Conservation (phyloP, 2,113 vertebrate genomes). For the Serinus canaria region DNA sequence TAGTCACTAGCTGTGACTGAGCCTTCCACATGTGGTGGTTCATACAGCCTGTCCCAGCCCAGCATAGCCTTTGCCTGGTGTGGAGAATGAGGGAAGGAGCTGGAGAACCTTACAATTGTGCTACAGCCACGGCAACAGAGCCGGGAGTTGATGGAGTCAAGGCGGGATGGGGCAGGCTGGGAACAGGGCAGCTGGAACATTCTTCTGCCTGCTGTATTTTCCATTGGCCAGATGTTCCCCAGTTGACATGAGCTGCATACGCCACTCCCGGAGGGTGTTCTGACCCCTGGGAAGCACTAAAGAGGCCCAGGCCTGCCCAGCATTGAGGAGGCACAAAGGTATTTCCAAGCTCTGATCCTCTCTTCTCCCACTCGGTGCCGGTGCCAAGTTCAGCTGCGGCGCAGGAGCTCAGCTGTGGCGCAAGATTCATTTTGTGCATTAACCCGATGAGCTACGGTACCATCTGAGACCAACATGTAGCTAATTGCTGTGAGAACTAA, state of each 20-base stretch:
- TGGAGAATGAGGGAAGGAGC: background rate
- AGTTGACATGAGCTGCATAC: background rate
- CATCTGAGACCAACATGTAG: conserved; percentile 57
- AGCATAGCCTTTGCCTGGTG: background rate
- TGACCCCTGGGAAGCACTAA: conserved; percentile 54
- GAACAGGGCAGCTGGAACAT: background rate
- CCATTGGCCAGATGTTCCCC: conserved; percentile 48
- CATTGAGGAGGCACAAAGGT: conserved; percentile 46
- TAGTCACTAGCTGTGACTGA: background rate
- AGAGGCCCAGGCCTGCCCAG: conserved; percentile 30
- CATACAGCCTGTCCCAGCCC: background rate
- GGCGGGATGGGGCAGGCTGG: conserved; percentile 6
- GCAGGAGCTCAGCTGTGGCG: conserved; percentile 31
- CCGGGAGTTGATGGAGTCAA: background rate
- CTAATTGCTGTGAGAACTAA: conserved; percentile 47
- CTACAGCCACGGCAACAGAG: background rate
- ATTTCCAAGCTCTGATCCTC: conserved; percentile 10
- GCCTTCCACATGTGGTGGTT: background rate
- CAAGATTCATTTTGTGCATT: background rate
- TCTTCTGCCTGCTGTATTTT: conserved; percentile 32
- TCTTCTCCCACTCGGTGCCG: background rate
- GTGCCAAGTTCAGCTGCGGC: conserved; percentile 40
- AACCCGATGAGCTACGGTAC: background rate
- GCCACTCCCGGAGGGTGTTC: conserved; percentile 47
- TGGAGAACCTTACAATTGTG: accelerated